A percentile compares a stretch with the other conserved stretches of the same genome.
Evolutionary conservation across 2,888 invertebrate genomes (phyloP).

Genomic region (Gonocerus acuteangulatus): DNA sequence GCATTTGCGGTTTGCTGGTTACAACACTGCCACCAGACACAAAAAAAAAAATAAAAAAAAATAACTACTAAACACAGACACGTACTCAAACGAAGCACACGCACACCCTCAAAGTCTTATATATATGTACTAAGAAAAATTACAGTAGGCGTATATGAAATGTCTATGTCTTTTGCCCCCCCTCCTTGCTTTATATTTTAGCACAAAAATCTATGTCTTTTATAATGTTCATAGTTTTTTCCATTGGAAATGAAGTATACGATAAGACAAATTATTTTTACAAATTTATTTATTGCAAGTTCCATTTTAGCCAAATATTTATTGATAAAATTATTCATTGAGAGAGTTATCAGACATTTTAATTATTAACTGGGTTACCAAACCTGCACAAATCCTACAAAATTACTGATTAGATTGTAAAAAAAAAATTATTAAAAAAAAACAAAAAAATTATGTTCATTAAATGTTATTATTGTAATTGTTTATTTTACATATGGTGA

Average conservation of each 20-base stretch:
- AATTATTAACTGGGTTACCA: neutral
- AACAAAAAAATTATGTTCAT: no score
- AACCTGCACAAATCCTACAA: conserved; percentile 8
- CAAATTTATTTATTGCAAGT: conserved; percentile 31
- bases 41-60: neutral
- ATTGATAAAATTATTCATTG: neutral
- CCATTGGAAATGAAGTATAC: conserved; percentile 31
- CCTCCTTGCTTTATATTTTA: conserved; percentile 33
- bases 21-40: neutral
- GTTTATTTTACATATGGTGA: neutral
- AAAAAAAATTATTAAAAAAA: no score
- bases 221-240: conserved; percentile 28
- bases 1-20: neutral
- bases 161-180: conserved; percentile 32
- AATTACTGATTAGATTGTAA: neutral
- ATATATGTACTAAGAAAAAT: conserved; percentile 10
- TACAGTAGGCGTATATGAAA: conserved; percentile 34
- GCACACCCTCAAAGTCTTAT: conserved; percentile 6
- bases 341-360: neutral
- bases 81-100: conserved; percentile 6
- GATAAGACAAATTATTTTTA: conserved; percentile 34
- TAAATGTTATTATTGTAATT: no score
- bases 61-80: neutral
- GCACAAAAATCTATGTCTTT: conserved; percentile 32
- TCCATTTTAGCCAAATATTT: conserved; percentile 11